These are phyloP conservation scores for Thunnus albacares DNA, from an alignment of 2,797 vertebrate genomes.

Conservation along the genomic window DNA sequence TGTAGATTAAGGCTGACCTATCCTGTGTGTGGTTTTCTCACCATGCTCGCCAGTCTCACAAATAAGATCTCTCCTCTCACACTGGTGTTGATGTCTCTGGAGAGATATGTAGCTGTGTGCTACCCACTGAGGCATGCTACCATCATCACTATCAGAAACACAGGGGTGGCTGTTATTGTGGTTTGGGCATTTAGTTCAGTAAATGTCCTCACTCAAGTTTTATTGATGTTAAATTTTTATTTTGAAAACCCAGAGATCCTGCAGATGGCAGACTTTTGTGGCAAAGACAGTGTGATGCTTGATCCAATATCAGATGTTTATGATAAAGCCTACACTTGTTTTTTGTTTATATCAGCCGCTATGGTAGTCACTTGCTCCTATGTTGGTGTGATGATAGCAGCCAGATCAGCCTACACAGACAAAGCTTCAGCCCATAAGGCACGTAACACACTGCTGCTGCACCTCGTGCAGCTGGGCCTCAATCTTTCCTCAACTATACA, in stretches of 20 bases:
- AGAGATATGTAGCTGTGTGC: constrained; percentile 81
- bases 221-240: constrained; percentile 5
- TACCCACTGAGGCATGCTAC: constrained; percentile 73
- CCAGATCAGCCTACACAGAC: constrained; percentile 58
- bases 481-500: constrained; percentile 42
- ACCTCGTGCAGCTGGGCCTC: constrained; percentile 65
- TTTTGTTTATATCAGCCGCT: constrained; percentile 47
- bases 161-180: constrained; percentile 36
- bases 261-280: constrained; percentile 45
- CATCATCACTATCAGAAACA: constrained; percentile 71
- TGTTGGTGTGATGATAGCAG: constrained; percentile 58
- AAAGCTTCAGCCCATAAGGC: constrained; percentile 49
- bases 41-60: constrained; percentile 11
- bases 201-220: constrained; percentile 21
- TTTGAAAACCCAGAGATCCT: constrained; percentile 10
- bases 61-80: constrained; percentile 69
- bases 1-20: constrained; percentile 27
- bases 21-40: constrained; percentile 58
- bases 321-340: not conserved
- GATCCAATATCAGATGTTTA: not conserved
- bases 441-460: constrained; percentile 64
- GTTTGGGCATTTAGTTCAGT: constrained; percentile 67
- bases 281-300: not conserved
- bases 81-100: constrained; percentile 80
- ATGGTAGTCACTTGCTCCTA: constrained; percentile 36